Evolutionary conservation across 2,888 invertebrate species (phyloP).

Genomic region (Agelastica alni): DNA sequence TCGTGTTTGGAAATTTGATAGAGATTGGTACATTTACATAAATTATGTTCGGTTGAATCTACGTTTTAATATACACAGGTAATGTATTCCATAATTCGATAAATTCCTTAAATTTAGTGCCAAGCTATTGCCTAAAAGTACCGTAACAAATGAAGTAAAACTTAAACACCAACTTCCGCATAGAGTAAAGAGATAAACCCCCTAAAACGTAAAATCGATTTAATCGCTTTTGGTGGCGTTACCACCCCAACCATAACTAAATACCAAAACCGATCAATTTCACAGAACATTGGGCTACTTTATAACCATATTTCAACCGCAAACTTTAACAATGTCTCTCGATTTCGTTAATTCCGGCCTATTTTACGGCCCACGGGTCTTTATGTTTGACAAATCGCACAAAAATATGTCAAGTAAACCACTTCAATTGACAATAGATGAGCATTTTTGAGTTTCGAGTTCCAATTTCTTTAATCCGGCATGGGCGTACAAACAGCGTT

Average conservation of each 20-base stretch:
- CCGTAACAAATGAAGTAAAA: constrained; percentile 5
- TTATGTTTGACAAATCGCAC: constrained; percentile 32
- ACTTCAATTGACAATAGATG: constrained; percentile 37
- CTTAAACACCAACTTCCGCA: constrained; percentile 21
- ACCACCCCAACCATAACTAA: constrained; percentile 36
- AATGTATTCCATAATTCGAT: no score
- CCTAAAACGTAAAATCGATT: constrained; percentile 35
- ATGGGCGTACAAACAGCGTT: constrained; percentile 1
- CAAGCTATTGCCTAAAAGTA: no score
- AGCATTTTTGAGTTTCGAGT: not conserved
- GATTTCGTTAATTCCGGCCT: constrained; percentile 40
- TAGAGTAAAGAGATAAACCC: constrained; percentile 25
- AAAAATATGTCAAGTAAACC: constrained; percentile 44
- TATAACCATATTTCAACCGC: constrained; percentile 46
- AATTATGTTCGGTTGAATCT: no score
- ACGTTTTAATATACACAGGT: no score
- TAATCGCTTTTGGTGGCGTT: constrained; percentile 27
- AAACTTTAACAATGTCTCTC: constrained; percentile 39
- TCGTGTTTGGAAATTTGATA: constrained; percentile 15
- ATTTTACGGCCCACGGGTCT: constrained; percentile 19
- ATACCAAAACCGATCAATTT: constrained; percentile 56
- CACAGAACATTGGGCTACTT: constrained; percentile 53
- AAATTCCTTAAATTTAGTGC: no score
- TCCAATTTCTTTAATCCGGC: constrained; percentile 3
- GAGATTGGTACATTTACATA: constrained; percentile 13